Evolutionary conservation across 2,888 invertebrate species (phyloP), one percentile per base, ranked within the genome.

Genomic region (Heliconius aoede): DNA sequence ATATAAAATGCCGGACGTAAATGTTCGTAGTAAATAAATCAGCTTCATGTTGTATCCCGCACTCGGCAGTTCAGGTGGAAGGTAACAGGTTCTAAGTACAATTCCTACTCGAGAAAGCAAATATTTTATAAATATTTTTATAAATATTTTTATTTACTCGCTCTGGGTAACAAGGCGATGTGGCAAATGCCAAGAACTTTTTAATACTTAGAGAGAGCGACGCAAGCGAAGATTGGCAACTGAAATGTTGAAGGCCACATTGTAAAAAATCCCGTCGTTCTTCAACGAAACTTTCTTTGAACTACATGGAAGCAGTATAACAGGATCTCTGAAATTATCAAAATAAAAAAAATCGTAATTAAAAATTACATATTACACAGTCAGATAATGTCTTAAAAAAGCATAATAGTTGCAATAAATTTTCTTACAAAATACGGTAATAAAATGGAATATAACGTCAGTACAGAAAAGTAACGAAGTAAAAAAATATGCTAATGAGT

Each of bases 401-500:
- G 24, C 9, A 46, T 1, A 46, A 0, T 32, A 58, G 69, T 69
- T 64, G 30, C 4, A n/a, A 65, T 24, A 73, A 64, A 55, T 64
- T 36, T 26, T 64, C 24, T 55, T 73, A 15, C 8, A 65, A 65
- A 73, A 65, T 55, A 55, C 26, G 7, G 4, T 68, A 68, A 46
- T 67, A 67, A 46, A 68, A 68, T 68, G 68, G 68, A 40, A 67
- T 26, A 67, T 67, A 46, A 74, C 61, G 72, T 60, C 51, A 40
- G 72, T 69, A 74, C 71, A 68, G 78, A 78, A 80, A 79, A 76
- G 77, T 79, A 78, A 74, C 73, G 72, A 77, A 74, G 69, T 74
- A 77, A 78, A 78, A 78, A 79, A 80, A 80, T 78, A 81, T 80
- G 80, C 77, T 77, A 81, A 81, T 81, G 77, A 77, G 74, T 64